Evolutionary conservation across 2,797 vertebrate species (phyloP).

Genomic region (Tamandua tetradactyla): DNA sequence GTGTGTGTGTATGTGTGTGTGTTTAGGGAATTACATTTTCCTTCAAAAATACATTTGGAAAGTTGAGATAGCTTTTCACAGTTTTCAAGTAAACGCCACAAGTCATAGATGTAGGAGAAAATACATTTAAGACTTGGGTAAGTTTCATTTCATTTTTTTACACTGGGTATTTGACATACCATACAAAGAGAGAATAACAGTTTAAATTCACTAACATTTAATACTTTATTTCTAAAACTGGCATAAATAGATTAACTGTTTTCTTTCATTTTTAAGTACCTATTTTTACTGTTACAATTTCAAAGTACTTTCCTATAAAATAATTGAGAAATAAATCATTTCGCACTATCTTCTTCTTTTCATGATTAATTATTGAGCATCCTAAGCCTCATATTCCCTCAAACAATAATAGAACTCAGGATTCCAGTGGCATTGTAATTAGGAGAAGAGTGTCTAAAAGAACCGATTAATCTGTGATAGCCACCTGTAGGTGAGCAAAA

Average conservation of each 20-base stretch:
- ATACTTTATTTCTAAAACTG: neutral
- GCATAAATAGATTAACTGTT: neutral
- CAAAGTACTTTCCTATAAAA: neutral
- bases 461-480: neutral
- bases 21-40: neutral
- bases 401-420: conserved; percentile 27
- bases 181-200: neutral
- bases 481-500: neutral
- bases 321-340: neutral
- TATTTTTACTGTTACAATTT: neutral
- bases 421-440: neutral
- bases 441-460: neutral
- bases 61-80: neutral
- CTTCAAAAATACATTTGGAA: neutral
- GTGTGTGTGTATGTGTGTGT: rapidly evolving
- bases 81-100: neutral
- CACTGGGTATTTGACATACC: neutral
- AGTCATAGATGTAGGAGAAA: neutral
- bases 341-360: neutral
- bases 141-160: neutral
- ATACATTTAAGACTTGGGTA: neutral
- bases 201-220: conserved; percentile 3
- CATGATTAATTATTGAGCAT: neutral
- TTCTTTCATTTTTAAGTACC: conserved; percentile 25
- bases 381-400: neutral